Evolutionary conservation across 2,888 invertebrate genomes (phyloP), one percentile per base, ranked within the genome.

Genomic region (Seira sanloemensis): DNA sequence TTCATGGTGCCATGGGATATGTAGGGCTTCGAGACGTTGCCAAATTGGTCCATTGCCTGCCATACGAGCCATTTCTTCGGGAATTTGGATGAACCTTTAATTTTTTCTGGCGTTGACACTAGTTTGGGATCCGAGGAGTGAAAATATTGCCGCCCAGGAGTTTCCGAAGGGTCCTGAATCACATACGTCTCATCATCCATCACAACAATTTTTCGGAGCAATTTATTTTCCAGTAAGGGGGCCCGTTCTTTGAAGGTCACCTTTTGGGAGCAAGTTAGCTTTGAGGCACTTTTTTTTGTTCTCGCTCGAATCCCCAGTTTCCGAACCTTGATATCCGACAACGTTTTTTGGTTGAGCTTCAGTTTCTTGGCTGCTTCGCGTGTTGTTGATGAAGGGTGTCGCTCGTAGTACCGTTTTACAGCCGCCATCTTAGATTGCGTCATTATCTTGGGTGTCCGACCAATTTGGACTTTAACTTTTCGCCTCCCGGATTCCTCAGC

Each of bases 171-270:
- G n/a, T 78, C 58, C 26, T 37, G 16, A 24, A 37, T 12, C 19
- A 79, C 75, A 62, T 79, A 76, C 0, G 78, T 78, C 46, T 84
- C 84, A 46, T 79, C 84, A 24, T 84, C 84, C 46, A 84, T 79
- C 5, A 75, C 37, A 4, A 84, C 21, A 19, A 84, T 67, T 84
- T 78, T 84, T 69, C 62, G 37, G 37, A 72, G 66, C 23, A 77
- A 25, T 73, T 78, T 72, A 7, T 73, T 65, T 16, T 54, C 19
- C 58, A 84, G 37, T 25, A 78, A 67, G 1, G 68, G 65, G 7
- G 23, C 23, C 12, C 73, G 25, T 18, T 71, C 23, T 18, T 66
- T 18, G 9, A 54, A 71, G 0, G 65, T 66, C 7, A 46, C 21
- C 27, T 72, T 27, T 24, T 83, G 77, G 23, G 54, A 12, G 7